Percentiles rank a stretch among this genome's conserved stretches.
Conservation (phyloP, 2,888 invertebrate species). For the Amiota mariae region DNA sequence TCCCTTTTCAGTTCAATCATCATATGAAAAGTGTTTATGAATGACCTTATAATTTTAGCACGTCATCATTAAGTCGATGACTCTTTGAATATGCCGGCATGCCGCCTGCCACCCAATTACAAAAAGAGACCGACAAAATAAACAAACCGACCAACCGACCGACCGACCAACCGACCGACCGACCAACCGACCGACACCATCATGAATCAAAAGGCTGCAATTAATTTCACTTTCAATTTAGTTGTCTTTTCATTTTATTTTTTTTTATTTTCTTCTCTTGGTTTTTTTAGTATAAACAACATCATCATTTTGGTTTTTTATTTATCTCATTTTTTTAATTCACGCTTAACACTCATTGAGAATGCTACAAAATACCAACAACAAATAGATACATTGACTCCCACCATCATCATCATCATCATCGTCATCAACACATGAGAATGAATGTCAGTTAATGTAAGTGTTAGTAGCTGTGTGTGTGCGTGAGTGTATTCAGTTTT, state of each 20-base stretch:
- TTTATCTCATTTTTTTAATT: background rate
- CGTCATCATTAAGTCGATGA: no score
- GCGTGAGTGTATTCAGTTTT: background rate
- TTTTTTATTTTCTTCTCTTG: constrained; percentile 32
- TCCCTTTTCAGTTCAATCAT: no score
- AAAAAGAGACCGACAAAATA: no score
- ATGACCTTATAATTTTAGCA: no score
- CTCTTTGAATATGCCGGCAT: no score
- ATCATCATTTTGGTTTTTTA: background rate
- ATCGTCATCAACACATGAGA: no score
- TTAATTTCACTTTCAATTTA: constrained; percentile 69
- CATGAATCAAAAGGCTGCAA: constrained; percentile 50
- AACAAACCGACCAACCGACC: no score
- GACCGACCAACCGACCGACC: no score
- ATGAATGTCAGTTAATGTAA: no score
- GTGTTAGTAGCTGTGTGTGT: constrained; percentile 7
- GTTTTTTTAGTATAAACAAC: background rate
- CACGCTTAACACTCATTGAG: background rate
- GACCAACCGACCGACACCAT: no score
- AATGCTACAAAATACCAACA: background rate
- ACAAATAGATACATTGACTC: constrained; percentile 7
- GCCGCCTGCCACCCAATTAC: no score
- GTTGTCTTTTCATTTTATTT: constrained; percentile 32
- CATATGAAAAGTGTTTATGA: no score
- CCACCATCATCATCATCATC: background rate